Conservation (phyloP, 2,797 vertebrate species). For the Australoheros facetus region DNA sequence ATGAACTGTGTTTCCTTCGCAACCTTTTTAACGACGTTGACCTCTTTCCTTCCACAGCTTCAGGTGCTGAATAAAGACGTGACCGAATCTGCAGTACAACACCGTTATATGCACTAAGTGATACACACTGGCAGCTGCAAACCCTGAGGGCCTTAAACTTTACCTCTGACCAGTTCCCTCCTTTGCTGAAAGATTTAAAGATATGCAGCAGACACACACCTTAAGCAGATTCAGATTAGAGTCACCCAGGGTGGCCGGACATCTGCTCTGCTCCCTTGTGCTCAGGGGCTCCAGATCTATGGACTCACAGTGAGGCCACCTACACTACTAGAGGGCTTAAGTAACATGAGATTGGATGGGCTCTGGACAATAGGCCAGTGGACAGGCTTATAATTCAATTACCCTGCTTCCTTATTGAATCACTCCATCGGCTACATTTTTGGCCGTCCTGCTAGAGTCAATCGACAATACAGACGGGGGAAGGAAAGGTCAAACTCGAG, state of each 20-base stretch:
- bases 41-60: slow-evolving; percentile 47
- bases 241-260: slow-evolving; percentile 42
- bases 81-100: slow-evolving; percentile 6
- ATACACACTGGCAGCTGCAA: slow-evolving; percentile 44
- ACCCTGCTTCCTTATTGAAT: slow-evolving; percentile 78
- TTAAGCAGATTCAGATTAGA: slow-evolving; percentile 42
- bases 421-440: slow-evolving; percentile 59
- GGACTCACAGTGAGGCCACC: slow-evolving; percentile 18
- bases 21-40: slow-evolving; percentile 40
- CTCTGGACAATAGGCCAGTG: slow-evolving; percentile 58
- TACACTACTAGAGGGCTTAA: slow-evolving; percentile 35
- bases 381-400: slow-evolving; percentile 73
- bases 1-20: not conserved
- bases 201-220: slow-evolving; percentile 24
- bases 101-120: not conserved
- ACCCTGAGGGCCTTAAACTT: slow-evolving; percentile 27
- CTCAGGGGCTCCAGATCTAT: slow-evolving; percentile 30
- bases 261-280: slow-evolving; percentile 58
- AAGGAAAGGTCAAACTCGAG: slow-evolving; percentile 52
- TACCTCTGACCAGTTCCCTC: slow-evolving; percentile 45
- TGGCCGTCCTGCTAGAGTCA: slow-evolving; percentile 48
- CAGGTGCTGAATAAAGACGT: slow-evolving; percentile 9
- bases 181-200: slow-evolving; percentile 46
- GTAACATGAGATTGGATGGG: slow-evolving; percentile 65
- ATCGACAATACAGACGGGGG: slow-evolving; percentile 28